A percentile compares a stretch with the other conserved stretches of the same genome.
These are phyloP conservation scores for Beaufortia kweichowensis DNA, from an alignment of 2,113 vertebrate genomes.

Conservation along the genomic window DNA sequence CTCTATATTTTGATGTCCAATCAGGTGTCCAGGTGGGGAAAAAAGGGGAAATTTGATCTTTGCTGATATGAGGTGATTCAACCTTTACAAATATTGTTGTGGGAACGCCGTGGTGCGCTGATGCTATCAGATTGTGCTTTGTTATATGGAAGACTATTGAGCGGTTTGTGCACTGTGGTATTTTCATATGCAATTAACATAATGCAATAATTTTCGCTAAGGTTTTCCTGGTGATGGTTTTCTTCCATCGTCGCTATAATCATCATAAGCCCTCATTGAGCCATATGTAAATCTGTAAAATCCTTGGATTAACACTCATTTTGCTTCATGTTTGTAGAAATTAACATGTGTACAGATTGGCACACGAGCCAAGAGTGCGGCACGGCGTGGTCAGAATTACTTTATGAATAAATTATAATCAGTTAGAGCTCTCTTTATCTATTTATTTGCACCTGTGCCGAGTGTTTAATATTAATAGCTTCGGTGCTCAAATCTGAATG, in stretches of 20 bases:
- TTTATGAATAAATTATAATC: slow-evolving; percentile 65
- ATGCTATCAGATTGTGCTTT: too few relatives aligned
- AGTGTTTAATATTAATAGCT: slow-evolving; percentile 64
- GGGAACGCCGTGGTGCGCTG: background rate
- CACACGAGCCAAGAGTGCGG: background rate
- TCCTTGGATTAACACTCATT: background rate
- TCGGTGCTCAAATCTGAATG: slow-evolving; percentile 51
- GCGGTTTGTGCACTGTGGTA: too few relatives aligned
- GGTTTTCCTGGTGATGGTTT: background rate
- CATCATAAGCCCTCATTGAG: background rate
- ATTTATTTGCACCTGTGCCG: slow-evolving; percentile 57
- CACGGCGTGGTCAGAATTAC: slow-evolving; percentile 52
- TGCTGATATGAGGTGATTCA: background rate
- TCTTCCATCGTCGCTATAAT: background rate
- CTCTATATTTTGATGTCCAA: background rate
- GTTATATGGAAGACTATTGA: too few relatives aligned
- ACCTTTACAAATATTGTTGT: background rate
- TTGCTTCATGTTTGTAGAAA: background rate
- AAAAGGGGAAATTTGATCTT: background rate
- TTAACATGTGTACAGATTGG: slow-evolving; percentile 7
- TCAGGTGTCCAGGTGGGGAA: background rate
- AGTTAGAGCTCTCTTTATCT: slow-evolving; percentile 60
- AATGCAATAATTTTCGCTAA: background rate
- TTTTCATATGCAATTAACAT: too few relatives aligned
- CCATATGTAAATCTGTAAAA: background rate